Base-by-base conservation (phyloP, 2,888 invertebrate species). In the Suillia variegata region DNA sequence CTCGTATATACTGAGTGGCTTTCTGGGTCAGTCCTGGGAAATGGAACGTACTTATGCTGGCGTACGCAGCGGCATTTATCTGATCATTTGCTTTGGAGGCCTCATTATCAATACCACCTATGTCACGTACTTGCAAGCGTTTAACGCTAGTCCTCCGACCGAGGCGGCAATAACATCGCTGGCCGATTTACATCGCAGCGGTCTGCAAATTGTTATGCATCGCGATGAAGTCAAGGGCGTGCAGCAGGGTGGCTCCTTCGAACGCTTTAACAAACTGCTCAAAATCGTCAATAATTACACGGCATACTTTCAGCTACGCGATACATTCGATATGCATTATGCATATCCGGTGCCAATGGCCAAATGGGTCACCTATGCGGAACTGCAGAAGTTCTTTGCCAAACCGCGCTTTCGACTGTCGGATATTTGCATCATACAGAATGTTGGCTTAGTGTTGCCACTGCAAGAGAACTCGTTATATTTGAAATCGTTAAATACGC, bases 71-170 rank as follows among this genome's bases (percentile, higher is more conserved):
- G 20, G 52, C 42, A 58, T 70, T 18, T 67, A 64, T 13, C 48
- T 70, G 21, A 22, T 62, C n/a, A 62, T 67, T 2, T 63, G 63
- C 18, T 34, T 70, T 1, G 38, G 59, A 0, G 70, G 67, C 17
- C 56, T 69, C 1, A 62, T 69, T 1, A 42, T 70, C 13, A 67
- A 63, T 54, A 67, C 67, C 8, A 61, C 65, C 2, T 70, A 67
- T 17, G 59, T 54, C 17, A 63, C 67, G 2, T 67, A 69, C 45
- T 49, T 69, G 54, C 68, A 67, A 45, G 63, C 66, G 0, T 67
- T 64, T 6, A 51, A 62, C 12, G 55, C 68, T 4, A 63, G 57
- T 10, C 58, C 69, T 0, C 70, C 69, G 0, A 64, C 56, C 2
- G 52, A 49, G 15, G 18, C 34, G 13, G 50, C 60, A 18, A 57